Evolutionary conservation across 2,797 vertebrate genomes (phyloP).

Genomic region (Manis crassicaudata): DNA sequence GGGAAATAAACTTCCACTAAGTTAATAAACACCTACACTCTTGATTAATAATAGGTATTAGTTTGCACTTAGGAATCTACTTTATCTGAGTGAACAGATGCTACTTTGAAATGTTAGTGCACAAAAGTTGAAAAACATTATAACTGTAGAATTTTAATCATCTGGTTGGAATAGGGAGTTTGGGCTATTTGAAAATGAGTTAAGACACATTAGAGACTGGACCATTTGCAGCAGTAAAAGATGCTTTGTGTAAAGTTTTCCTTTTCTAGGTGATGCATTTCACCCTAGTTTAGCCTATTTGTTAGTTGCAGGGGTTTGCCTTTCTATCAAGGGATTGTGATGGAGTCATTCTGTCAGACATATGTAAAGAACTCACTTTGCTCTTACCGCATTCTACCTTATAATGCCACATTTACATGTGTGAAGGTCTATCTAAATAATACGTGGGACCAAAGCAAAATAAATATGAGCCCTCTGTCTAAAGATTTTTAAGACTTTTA

Average conservation of each 20-base stretch:
- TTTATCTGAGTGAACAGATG: constrained; percentile 52
- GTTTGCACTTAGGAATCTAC: constrained; percentile 64
- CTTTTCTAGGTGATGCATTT: background rate
- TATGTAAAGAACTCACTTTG: background rate
- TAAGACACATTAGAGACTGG: background rate
- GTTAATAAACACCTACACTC: constrained; percentile 44
- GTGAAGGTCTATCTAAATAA: background rate
- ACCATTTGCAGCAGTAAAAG: background rate
- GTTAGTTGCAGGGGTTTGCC: background rate
- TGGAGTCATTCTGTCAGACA: background rate
- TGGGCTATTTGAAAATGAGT: background rate
- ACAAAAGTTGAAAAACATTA: constrained; percentile 25
- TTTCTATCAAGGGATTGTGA: background rate
- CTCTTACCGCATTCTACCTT: background rate
- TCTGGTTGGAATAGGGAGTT: background rate
- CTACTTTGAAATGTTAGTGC: constrained; percentile 62
- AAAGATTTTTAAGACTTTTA: background rate
- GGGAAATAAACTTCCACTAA: constrained; percentile 41
- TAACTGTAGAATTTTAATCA: constrained; percentile 28
- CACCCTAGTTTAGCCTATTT: background rate
- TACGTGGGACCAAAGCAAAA: background rate
- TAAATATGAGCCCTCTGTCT: background rate
- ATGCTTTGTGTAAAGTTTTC: background rate
- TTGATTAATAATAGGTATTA: constrained; percentile 66
- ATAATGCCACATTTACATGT: background rate